Base-by-base conservation (phyloP, 2,888 invertebrate species). In the Dicyrtoma fusca region DNA sequence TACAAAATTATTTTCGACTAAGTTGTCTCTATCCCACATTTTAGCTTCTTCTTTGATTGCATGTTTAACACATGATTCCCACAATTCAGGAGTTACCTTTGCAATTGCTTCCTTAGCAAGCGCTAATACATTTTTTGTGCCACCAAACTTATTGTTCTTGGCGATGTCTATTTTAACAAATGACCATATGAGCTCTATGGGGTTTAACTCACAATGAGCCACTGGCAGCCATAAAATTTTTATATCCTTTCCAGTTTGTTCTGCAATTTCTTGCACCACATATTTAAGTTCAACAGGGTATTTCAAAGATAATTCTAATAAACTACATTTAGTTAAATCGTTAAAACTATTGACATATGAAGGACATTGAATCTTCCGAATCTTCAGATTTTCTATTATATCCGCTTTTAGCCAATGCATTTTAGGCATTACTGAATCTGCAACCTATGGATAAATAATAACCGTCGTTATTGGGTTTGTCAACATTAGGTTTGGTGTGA, bases 161-260 rank as follows among this genome's bases (percentile, higher is more conserved):
- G n/a, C 34, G 25, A 65, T 26, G 14, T 34, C 17, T 3, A 1
- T 1, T 19, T 62, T 62, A 3, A 62, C 42, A 11, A 6, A 42
- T 44, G n/a, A 11, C 61, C 61, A 62, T 8, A 62, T n/a, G 1
- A 62, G n/a, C 19, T 62, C 61, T 10, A 62, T 62, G 1, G 61
- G 42, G 21, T 62, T 62, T 19, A 62, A 44, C 61, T 62, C 61
- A 62, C 61, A 62, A 17, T 62, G 61, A 62, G 61, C 61, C n/a
- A 62, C 61, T 17, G 61, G 61, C 5, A 62, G 19, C 61, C 61
- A 34, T 21, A 62, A 42, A 10, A 62, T 3, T 4, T 26, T 42
- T 17, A 62, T 34, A 17, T 62, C 61, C 17, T 62, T 62, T 21
- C 19, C 11, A n/a, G 13, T 42, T 11, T 34, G 19, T n/a, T 62